Evolutionary conservation across 2,113 vertebrate genomes (phyloP).

Genomic region (Burhinus bistriatus): DNA sequence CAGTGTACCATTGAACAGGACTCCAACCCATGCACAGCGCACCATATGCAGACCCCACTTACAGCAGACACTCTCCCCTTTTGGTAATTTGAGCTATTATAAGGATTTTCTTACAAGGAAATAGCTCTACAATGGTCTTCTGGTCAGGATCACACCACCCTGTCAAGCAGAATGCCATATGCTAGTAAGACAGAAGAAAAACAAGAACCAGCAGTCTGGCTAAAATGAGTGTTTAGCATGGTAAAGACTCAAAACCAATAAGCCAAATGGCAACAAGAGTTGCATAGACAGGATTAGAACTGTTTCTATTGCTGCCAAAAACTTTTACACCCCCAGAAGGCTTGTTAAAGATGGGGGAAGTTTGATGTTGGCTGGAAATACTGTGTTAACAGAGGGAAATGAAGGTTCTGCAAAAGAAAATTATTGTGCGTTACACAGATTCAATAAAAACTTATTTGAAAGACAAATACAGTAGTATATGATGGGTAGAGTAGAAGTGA

Average conservation of each 20-base stretch:
- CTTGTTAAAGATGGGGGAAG: background rate
- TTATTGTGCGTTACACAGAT: background rate
- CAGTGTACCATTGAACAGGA: background rate
- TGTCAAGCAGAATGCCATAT: background rate
- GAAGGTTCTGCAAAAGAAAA: background rate
- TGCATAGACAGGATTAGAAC: background rate
- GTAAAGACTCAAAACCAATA: background rate
- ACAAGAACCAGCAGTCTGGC: background rate
- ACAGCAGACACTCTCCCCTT: background rate
- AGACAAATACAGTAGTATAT: background rate
- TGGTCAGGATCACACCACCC: background rate
- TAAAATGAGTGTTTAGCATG: background rate
- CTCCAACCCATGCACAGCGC: background rate
- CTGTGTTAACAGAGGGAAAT: background rate
- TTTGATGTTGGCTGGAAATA: constrained; percentile 6
- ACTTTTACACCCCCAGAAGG: background rate
- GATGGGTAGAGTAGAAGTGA: background rate
- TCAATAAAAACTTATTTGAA: background rate
- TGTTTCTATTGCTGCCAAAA: background rate
- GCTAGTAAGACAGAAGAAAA: background rate
- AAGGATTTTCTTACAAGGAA: background rate
- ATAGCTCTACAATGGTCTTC: background rate
- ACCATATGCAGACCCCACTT: background rate
- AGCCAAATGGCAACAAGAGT: background rate
- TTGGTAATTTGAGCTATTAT: background rate